Base-by-base conservation (phyloP, 2,113 vertebrate species). In the Nerophis lumbriciformis region DNA sequence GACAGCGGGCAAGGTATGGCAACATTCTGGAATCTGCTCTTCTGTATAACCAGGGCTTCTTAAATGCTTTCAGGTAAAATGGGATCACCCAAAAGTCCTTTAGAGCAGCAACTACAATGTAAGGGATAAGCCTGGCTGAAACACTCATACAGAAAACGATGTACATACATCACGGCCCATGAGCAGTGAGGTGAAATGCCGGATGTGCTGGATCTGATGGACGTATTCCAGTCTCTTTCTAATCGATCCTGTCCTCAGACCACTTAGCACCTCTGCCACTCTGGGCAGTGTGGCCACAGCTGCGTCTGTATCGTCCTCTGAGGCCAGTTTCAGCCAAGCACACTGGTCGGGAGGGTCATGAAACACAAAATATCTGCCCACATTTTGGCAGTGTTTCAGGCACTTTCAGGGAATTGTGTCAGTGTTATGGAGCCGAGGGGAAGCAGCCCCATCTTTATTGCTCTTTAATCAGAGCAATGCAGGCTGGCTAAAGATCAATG, bases 401-500 rank as follows among this genome's bases (percentile, higher is more conserved):
- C 79, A 75, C 78, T 78, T 77, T 62, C 62, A 69, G 79, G 75
- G 71, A 81, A 78, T 75, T 56, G 64, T 60, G 70, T 68, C 76
- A 52, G 58, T 47, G 70, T 82, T 79, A 79, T 82, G 68, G 59
- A 77, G 69, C 82, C 66, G 53, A 78, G 69, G 80, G 84, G 83
- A 79, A 79, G 76, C 69, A 35, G 77, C 56, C 65, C 78, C 69
- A 69, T 84, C 81, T 88, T 89, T 87, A 88, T 87, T 83, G 88
- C 84, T 83, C 87, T 90, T 88, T 90, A 90, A 88, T 89, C 88
- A 90, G 85, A 84, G 85, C 78, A 72, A 82, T 75, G 77, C 82
- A 82, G 82, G 83, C 83, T 76, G 75, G 83, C 85, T 81, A 77
- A 80, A 88, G 90, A 92, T 90, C 90, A 89, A 91, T 90, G 87